Percentiles rank a stretch among this genome's conserved stretches.
phyloP scores from a whole-genome alignment of 2,888 invertebrate species.

The Ametastegia equiseti region DNA sequence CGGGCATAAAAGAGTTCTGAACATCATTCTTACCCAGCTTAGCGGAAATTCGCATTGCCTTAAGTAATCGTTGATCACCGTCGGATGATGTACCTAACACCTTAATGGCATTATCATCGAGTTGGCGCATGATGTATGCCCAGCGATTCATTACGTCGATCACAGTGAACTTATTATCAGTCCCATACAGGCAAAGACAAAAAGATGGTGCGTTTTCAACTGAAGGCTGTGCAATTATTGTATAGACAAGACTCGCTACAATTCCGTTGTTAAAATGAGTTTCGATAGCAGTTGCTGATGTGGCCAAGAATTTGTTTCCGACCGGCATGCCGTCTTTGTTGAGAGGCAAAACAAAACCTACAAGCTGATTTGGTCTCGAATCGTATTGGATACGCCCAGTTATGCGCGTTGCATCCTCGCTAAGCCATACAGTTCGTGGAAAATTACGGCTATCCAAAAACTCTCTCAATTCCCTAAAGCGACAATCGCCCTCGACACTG shows the following conservation, averaged over 20 bases:
- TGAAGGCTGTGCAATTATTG: conserved; percentile 58
- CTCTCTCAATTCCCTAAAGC: conserved; percentile 16
- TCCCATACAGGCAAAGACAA: conserved; percentile 59
- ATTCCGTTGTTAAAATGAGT: conserved; percentile 42
- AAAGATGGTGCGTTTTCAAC: conserved; percentile 55
- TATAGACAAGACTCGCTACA: conserved; percentile 55
- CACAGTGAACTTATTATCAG: conserved; percentile 60
- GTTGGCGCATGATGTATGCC: conserved; percentile 53
- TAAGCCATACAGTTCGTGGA: conserved; percentile 37
- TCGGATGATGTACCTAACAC: conserved; percentile 59
- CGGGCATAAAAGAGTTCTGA: background rate
- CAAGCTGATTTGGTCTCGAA: conserved; percentile 53
- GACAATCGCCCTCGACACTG: conserved; percentile 38
- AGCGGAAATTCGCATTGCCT: conserved; percentile 57
- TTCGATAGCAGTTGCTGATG: conserved; percentile 11
- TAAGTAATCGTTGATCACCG: conserved; percentile 59
- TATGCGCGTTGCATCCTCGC: conserved; percentile 58
- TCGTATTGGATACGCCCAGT: conserved; percentile 55
- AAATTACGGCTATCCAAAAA: conserved; percentile 30
- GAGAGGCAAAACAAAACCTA: conserved; percentile 55
- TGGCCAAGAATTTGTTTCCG: background rate
- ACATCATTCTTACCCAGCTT: conserved; percentile 43
- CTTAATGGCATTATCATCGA: conserved; percentile 54
- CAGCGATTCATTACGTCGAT: conserved; percentile 57
- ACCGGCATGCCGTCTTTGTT: conserved; percentile 47